Evolutionary conservation across 2,888 invertebrate genomes (phyloP).

Genomic region (Caenorhabditis sp.): DNA sequence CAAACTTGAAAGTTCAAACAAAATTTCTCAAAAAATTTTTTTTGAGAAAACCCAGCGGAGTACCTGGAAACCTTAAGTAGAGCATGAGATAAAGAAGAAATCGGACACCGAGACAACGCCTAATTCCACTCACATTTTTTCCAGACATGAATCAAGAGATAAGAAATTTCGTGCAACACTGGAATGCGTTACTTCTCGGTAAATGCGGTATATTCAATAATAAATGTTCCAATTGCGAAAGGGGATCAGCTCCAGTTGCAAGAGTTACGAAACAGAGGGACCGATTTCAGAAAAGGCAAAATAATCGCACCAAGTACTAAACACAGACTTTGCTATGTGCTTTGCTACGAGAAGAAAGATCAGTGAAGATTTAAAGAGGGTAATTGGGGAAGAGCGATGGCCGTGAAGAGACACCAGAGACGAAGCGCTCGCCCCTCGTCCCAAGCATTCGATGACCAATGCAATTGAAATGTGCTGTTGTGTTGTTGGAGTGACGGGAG

Average conservation of each 20-base stretch:
- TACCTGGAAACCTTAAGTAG: too few species aligned
- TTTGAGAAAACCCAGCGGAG: too few species aligned
- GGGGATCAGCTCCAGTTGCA: not conserved
- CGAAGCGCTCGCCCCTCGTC: conserved; percentile 43
- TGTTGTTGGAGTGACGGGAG: conserved; percentile 61
- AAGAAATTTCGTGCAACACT: too few species aligned
- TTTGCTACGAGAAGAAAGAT: conserved; percentile 49
- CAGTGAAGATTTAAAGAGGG: conserved; percentile 59
- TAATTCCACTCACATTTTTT: not conserved
- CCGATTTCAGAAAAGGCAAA: conserved; percentile 39
- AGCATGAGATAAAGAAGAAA: too few species aligned
- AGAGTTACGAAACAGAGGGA: conserved; percentile 33
- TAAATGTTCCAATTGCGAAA: too few species aligned
- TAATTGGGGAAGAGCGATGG: conserved; percentile 60
- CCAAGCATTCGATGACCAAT: conserved; percentile 64
- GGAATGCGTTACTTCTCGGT: too few species aligned
- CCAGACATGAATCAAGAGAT: conserved; percentile 8
- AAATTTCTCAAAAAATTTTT: too few species aligned
- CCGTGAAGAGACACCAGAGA: conserved; percentile 60
- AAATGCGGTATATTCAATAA: too few species aligned
- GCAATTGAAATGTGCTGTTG: conserved; percentile 67
- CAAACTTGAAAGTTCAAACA: too few species aligned
- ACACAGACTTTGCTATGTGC: conserved; percentile 40
- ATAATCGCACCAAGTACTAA: conserved; percentile 43
- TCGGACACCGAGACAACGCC: too few species aligned